Evolutionary conservation across 2,113 vertebrate genomes (phyloP), one percentile per base, ranked within the genome.

Genomic region (Prunella fulvescens): DNA sequence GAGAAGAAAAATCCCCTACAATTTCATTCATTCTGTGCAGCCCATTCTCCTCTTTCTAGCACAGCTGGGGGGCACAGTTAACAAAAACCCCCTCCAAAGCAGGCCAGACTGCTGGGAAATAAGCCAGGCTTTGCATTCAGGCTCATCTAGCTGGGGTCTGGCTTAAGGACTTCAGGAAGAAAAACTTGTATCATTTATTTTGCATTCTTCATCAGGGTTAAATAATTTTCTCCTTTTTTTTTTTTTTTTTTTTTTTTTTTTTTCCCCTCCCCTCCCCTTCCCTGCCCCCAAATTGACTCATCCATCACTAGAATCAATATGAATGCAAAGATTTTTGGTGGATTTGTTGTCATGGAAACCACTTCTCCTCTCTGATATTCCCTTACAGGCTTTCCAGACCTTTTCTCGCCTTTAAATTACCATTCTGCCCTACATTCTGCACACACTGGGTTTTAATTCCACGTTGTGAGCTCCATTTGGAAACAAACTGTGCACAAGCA

Each of bases 321-420:
- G 94, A 97, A 97, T 96, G 97, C 96, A 92, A 96, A 94, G 85
- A 96, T 96, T 96, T 97, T 97, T 97, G 95, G 94, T 84, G 93
- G 94, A 96, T 97, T 97, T 97, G 97, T 97, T 95, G 97, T 92
- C 97, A 97, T 97, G 88, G 97, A 96, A 97, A 97, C 97, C 93
- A 81, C 87, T 96, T 97, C 90, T 92, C 66, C 78, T 79, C 82
- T 90, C 94, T 88, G 88, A 95, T 96, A 96, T 94, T 96, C 92
- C 95, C 95, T 97, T 65, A 74, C 78, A 96, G 95, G 94, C 96
- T 94, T 96, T 96, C 92, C 86, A 95, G 96, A 94, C 95, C 94
- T 94, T 94, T 93, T 93, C 95, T 97, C 89, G 93, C 94, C 92
- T 97, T 86, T 67, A 92, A 97, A 96, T 96, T 95, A 80, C 76